These are phyloP conservation scores for Drosophila mimetica DNA, from an alignment of 2,888 invertebrate genomes.

Conservation along the genomic window DNA sequence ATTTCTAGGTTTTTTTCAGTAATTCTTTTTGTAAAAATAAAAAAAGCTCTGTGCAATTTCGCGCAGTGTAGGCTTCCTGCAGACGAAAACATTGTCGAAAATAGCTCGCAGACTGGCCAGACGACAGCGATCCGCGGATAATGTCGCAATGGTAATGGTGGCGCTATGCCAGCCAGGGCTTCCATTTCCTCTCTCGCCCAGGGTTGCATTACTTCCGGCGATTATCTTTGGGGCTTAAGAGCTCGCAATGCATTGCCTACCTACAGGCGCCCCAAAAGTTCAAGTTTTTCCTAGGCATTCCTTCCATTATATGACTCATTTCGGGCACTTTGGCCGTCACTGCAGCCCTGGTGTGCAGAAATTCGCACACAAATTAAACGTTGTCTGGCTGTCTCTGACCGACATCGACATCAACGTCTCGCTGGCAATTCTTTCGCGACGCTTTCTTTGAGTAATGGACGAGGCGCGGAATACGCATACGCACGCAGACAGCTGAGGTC, in stretches of 20 bases:
- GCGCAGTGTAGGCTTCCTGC: conserved; percentile 30
- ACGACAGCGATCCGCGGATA: conserved; percentile 47
- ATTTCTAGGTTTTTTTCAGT: too few species aligned
- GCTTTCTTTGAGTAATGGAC: conserved; percentile 65
- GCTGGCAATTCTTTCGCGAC: conserved; percentile 47
- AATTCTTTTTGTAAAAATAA: too few species aligned
- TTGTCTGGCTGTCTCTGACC: conserved; percentile 52
- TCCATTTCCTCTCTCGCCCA: conserved; percentile 13
- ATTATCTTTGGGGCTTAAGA: background rate
- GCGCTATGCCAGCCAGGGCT: conserved; percentile 58
- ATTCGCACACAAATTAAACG: conserved; percentile 54
- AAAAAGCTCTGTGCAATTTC: background rate
- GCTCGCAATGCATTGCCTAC: conserved; percentile 51
- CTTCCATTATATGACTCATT: background rate
- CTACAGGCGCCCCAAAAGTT: conserved; percentile 40
- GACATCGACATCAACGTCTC: conserved; percentile 51
- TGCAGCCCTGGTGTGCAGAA: conserved; percentile 46
- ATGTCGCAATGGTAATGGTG: conserved; percentile 67
- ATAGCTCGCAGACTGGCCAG: conserved; percentile 74
- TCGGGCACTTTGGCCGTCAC: background rate
- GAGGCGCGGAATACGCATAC: conserved; percentile 33
- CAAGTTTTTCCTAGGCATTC: background rate
- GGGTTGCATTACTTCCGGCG: conserved; percentile 24
- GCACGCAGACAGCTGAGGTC: background rate
- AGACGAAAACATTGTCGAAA: conserved; percentile 67